Evolutionary conservation across 2,888 invertebrate genomes (phyloP), one percentile per base, ranked within the genome.

Genomic region (Mechanitis mazaeus): DNA sequence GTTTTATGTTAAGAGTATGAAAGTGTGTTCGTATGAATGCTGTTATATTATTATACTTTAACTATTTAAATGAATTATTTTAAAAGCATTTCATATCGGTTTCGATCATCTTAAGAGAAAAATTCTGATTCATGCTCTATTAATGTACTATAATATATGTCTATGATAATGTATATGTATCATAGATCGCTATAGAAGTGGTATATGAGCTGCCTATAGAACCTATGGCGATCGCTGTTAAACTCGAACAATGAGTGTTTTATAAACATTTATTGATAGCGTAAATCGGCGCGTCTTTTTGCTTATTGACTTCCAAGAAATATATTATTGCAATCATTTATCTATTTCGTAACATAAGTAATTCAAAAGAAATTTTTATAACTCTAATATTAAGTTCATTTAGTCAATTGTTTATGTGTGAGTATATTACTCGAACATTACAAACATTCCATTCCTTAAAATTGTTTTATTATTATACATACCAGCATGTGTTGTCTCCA

Each of bases 221-320:
- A 42, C 42, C 42, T 42, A 42, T 11, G 7, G 3, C 50, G 50
- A 11, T 31, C 2, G 7, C 31, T 2, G 50, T 7, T 11, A 50
- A 11, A 2, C 28, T 12, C 4, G 6, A 50, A 50, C 50, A 50
- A 50, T 50, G 50, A 31, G 9, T 50, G 50, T 50, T 50, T 31
- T 50, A 50, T 31, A 28, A 50, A 50, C 50, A 50, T 31, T 50
- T n/a, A 50, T 50, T 50, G 50, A 50, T 50, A 50, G 28, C 50
- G 9, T 28, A 31, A 9, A n/a, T 11, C 9, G 50, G 28, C 50
- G 28, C 31, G 50, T 50, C 50, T 28, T 35, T 42, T 42, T 42
- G 42, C 42, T 50, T 50, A 31, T 50, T 50, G 50, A 31, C 50
- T 50, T 31, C 50, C 50, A 31, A 31, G 50, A 50, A 50, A 28